Evolutionary conservation across 2,797 vertebrate species (phyloP).

Genomic region (Apogon talboti): DNA sequence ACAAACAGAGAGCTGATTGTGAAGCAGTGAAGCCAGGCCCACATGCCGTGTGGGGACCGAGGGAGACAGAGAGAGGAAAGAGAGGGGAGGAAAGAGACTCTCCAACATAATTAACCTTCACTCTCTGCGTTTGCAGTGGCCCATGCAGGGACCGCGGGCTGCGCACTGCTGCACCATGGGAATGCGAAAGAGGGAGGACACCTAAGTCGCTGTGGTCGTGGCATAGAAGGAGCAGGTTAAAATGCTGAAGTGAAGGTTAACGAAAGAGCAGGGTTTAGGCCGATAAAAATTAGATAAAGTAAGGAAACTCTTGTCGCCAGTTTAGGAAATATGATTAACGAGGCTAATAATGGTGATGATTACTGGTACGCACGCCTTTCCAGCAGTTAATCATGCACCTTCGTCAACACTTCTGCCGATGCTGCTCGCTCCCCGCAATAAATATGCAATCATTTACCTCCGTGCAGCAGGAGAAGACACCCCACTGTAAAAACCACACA

Average conservation of each 20-base stretch:
- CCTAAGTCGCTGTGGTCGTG: conserved; percentile 35
- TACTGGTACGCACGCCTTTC: conserved; percentile 88
- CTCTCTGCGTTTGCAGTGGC: conserved; percentile 89
- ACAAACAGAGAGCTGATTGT: conserved; percentile 87
- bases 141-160: conserved; percentile 83
- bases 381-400: conserved; percentile 91
- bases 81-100: conserved; percentile 89
- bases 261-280: conserved; percentile 12
- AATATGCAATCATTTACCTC: conserved; percentile 94
- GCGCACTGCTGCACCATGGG: conserved; percentile 88
- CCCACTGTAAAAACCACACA: conserved; percentile 52
- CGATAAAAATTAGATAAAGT: conserved; percentile 61
- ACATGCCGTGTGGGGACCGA: conserved; percentile 73
- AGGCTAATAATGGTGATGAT: conserved; percentile 92
- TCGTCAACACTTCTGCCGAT: conserved; percentile 72
- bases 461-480: conserved; percentile 70
- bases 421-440: conserved; percentile 88
- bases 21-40: conserved; percentile 71
- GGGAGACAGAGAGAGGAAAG: conserved; percentile 71
- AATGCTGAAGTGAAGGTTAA: conserved; percentile 72
- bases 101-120: conserved; percentile 98
- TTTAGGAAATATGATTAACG: conserved; percentile 93
- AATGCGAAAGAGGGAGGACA: conserved; percentile 82
- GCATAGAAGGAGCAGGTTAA: conserved; percentile 47
- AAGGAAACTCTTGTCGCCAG: conserved; percentile 85